Evolutionary conservation across 2,797 vertebrate species (phyloP).

Genomic region (Cichlasoma orientale): DNA sequence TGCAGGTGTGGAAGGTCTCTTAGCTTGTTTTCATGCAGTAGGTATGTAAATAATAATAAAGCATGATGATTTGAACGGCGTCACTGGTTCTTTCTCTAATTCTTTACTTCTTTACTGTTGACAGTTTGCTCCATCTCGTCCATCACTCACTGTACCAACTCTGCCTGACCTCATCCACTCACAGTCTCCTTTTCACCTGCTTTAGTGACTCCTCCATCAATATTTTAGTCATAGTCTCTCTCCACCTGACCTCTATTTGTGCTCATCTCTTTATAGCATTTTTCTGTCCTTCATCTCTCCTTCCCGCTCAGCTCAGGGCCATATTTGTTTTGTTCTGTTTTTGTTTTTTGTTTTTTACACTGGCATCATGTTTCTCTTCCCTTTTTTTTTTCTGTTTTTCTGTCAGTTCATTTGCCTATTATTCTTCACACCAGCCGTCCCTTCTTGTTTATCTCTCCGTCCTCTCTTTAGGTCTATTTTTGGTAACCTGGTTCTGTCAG

Average conservation of each 20-base stretch:
- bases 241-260: slow-evolving; percentile 13
- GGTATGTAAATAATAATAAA: too few relatives aligned
- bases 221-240: background rate
- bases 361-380: background rate
- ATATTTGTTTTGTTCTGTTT: slow-evolving; percentile 12
- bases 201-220: slow-evolving; percentile 15
- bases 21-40: background rate
- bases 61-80: background rate
- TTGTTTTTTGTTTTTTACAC: background rate
- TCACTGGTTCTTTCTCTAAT: background rate
- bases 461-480: slow-evolving; percentile 11
- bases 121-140: background rate
- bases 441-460: background rate
- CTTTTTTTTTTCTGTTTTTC: background rate
- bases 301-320: slow-evolving; percentile 5
- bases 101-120: background rate
- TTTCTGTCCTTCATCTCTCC: slow-evolving; percentile 31
- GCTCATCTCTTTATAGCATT: background rate
- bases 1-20: background rate
- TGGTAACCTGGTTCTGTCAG: background rate
- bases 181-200: background rate
- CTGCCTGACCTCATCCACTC: slow-evolving; percentile 6
- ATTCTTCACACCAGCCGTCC: background rate
- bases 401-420: background rate
- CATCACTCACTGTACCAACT: background rate